Conservation (phyloP, 1,140 invertebrate species). For the Cydia splendana region DNA sequence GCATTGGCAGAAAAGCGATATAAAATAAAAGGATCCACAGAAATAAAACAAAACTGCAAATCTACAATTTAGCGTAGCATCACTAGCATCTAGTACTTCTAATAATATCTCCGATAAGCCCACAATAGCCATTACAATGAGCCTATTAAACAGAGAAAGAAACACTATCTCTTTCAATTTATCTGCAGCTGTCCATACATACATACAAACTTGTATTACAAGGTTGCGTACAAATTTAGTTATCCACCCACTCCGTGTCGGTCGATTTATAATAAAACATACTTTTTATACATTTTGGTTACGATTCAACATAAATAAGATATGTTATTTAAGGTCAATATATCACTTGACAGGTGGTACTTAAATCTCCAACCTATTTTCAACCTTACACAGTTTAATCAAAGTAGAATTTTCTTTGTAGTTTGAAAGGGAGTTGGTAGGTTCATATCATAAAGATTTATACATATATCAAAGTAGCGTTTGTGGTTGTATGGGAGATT, state of each 20-base stretch:
- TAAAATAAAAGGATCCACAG: too few relatives aligned
- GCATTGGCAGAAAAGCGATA: too few relatives aligned
- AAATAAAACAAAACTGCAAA: too few relatives aligned
- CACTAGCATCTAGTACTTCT: constrained; percentile 3
- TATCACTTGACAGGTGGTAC: constrained; percentile 79
- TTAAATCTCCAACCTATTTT: constrained; percentile 50
- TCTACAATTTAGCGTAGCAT: too few relatives aligned
- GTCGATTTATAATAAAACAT: constrained; percentile 75
- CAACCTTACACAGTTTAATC: constrained; percentile 39
- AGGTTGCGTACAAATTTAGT: constrained; percentile 72
- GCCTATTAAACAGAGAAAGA: constrained; percentile 56
- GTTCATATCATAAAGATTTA: constrained; percentile 71
- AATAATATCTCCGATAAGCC: constrained; percentile 38
- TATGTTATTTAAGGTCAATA: constrained; percentile 79
- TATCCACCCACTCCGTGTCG: constrained; percentile 65
- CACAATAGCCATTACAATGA: constrained; percentile 43
- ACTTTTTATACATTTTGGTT: constrained; percentile 76
- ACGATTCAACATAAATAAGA: constrained; percentile 79
- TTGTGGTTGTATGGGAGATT: constrained; percentile 75
- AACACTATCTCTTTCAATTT: constrained; percentile 64
- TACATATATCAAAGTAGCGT: constrained; percentile 77
- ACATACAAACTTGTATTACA: constrained; percentile 61
- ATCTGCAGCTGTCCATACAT: constrained; percentile 54
- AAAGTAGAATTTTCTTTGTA: constrained; percentile 46
- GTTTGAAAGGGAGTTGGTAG: constrained; percentile 41